Base-by-base conservation (phyloP, 64 coral and sea anemone species). In the Dendronephthya gigantea region DNA sequence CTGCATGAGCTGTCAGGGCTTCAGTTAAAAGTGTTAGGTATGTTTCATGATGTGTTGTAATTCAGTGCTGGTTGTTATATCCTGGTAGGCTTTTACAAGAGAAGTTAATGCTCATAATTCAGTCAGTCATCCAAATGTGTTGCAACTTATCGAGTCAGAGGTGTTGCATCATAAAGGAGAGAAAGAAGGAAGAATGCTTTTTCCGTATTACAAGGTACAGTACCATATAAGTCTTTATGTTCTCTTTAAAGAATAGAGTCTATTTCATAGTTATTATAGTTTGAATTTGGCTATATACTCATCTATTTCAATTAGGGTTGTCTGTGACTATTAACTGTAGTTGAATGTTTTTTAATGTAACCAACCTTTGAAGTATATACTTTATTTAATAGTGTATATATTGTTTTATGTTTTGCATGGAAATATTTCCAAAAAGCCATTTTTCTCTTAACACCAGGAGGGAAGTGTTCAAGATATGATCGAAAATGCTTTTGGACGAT, bases 401-500 rank as follows among this genome's bases (percentile, higher is more conserved):
- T 22, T 52, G 68, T 74, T 30, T 74, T 79, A 76, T 1, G 5
- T 8, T 28, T 79, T 36, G 15, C 72, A 79, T 36, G 15, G 3
- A 2, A 36, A 6, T 6, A 17, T 33, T 33, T 66, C 3, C 58
- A 66, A 47, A 50, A 33, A 9, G 9, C 35, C 39, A 68, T 34
- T 35, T 86, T 19, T 68, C 69, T 51, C 40, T 12, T 40, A 40
- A 0, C 39, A 50, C 33, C 49, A 97, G 94, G 89, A 97, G 87
- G 94, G 94, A 7, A 97, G 91, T 68, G 94, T 97, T 48, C 94
- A 97, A 49, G 94, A 97, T 47, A 83, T 97, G 32, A 93, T 97
- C 82, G 94, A 97, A 50, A 86, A 38, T 27, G 91, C 83, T 84
- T 27, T 62, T 9, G 74, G 82, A 16, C 45, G 72, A 68, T 52